phyloP scores from a whole-genome alignment of 2,113 vertebrate genomes.

The Lepus europaeus region DNA sequence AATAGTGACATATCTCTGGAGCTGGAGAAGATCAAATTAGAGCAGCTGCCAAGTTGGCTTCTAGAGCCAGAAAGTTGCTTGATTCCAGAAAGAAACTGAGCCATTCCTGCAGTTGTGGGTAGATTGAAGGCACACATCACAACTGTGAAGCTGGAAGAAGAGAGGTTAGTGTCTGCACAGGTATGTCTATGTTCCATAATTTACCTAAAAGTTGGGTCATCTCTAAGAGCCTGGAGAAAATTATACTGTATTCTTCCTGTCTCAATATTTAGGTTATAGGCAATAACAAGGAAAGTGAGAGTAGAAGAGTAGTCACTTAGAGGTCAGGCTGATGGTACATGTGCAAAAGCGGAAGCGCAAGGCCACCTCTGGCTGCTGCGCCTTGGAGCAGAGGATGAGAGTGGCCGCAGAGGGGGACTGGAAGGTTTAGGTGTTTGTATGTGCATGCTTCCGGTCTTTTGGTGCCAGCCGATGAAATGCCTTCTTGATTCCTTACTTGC shows the following conservation, averaged over 20 bases:
- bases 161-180: not conserved
- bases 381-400: not conserved
- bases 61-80: slow-evolving; percentile 13
- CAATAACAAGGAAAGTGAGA: not conserved
- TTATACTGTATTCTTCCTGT: not conserved
- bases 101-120: not conserved
- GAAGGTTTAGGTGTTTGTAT: not conserved
- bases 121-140: not conserved
- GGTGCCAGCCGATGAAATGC: not conserved
- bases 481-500: not conserved
- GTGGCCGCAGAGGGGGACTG: not conserved
- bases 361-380: not conserved
- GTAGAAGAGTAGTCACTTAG: not conserved
- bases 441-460: not conserved
- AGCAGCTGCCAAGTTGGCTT: slow-evolving; percentile 20
- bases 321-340: not conserved
- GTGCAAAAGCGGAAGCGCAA: slow-evolving; percentile 1
- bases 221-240: not conserved
- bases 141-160: not conserved
- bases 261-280: not conserved
- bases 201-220: not conserved
- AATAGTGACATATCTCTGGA: slow-evolving; percentile 10
- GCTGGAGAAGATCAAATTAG: not conserved
- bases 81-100: not conserved
- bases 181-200: not conserved